Evolutionary conservation across 2,888 invertebrate genomes (phyloP), one percentile per base, ranked within the genome.

Genomic region (Idaea straminata): DNA sequence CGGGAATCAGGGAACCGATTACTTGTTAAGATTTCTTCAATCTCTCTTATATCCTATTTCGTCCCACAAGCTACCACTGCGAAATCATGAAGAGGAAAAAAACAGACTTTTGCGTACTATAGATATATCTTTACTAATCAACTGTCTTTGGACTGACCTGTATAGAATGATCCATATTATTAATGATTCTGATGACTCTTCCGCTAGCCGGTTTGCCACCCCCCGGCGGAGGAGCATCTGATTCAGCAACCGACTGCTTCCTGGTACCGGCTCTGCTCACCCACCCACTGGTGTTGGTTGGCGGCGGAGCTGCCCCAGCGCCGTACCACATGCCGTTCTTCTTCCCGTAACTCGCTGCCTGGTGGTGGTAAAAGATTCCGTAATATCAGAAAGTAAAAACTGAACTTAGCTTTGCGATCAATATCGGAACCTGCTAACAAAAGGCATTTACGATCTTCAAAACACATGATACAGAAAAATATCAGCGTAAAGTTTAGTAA

Each of bases 311-410:
- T 13, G 77, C 77, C 93, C 96, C 81, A 75, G 94, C 84, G 71
- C 94, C 94, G 90, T 97, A 97, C 96, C 97, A 97, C 92, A 96
- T 96, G 73, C 97, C 97, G 94, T 97, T 97, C 93, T 97, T 97
- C 91, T 97, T 97, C 69, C 97, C 97, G 94, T 97, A 97, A 88
- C 97, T 97, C 73, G 97, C 97, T 80, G 97, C 96, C 97, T 97
- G 89, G 61, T 83, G 81, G 74, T 47, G 47, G 7, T 47, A 47
- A 47, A 4, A 47, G 7, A 13, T 47, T 47, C 47, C 47, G 47
- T 47, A 47, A 47, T 47, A 13, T 47, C 47, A 13, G 7, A 47
- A 13, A 7, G 13, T 47, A 4, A 47, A 47, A 47, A 47, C 13
- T 47, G 13, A 13, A 13, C 47, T 47, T 47, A 25, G 47, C 7